Base-by-base conservation (phyloP, 2,888 invertebrate genomes). In the Tetragonisca angustula region DNA sequence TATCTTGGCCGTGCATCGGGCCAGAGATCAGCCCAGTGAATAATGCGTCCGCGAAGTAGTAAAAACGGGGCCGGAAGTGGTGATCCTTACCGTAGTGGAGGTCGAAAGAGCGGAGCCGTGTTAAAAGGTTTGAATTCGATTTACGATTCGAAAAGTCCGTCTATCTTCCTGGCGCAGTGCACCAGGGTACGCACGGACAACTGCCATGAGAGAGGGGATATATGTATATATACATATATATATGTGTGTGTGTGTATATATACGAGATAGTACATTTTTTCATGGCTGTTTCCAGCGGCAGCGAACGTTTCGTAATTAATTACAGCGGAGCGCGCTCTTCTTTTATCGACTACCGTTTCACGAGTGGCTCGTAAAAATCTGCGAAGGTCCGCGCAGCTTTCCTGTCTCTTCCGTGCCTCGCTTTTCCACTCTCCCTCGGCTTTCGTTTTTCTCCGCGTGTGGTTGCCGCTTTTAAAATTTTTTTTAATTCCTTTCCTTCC, bases 221-320 rank as follows among this genome's bases (percentile, higher is more conserved):
- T 61, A 61, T 61, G 27, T 17, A 43, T 43, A 11, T 43, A 1
- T 36, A 36, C 9, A 36, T 36, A 9, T 11, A 43, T 43, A 11
- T 11, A 9, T 1, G 1, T 9, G 0, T 1, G 9, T 9, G 9
- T 1, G 9, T 9, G 9, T 9, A 17, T 24, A 71, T 70, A 73
- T 75, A 74, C 82, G 71, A 78, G 77, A 74, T 75, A 79, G 84
- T 86, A 82, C 76, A 83, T 86, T 84, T 87, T 49, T 86, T 81
- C 86, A 91, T 88, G 81, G 88, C 87, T 86, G 79, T 84, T 88
- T 85, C 81, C 78, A 85, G 85, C 81, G 87, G 89, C 84, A 80
- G 87, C 86, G 89, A 91, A 90, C 90, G 89, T 90, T 90, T 88
- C 89, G 90, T 91, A 93, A 93, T 93, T 93, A 93, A 93, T 93